Evolutionary conservation across 1,140 invertebrate species (phyloP), one percentile per base, ranked within the genome.

Genomic region (Saccostrea glomerata): DNA sequence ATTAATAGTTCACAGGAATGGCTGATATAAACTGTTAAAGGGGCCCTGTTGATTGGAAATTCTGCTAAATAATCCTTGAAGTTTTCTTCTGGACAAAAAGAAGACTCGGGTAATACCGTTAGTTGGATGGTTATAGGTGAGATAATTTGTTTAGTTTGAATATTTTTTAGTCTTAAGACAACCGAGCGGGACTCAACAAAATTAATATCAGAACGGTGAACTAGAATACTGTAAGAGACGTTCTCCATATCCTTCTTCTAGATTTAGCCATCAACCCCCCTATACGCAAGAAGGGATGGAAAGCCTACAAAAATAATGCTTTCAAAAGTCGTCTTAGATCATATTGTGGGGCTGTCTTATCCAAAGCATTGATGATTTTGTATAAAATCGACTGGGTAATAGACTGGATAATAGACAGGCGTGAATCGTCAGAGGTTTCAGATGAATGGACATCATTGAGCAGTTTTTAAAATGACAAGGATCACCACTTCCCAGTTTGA

Each of bases 261-360:
- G 13, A 7, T 56, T 56, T 56, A 7, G 55, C 6, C 6, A 56
- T 56, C 55, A 56, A 56, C 13, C 13, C 70, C 5, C 86, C 82
- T n/a, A n/a, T n/a, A n/a, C n/a, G n/a, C n/a, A n/a, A n/a, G n/a
- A n/a, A n/a, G n/a, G n/a, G n/a, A n/a, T 83, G 36, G 20, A 87
- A 87, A 36, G 86, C 86, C 4, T 83, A 5, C 12, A 87, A 15
- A 55, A n/a, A 60, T 77, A 87, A 83, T 11, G 86, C 25, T 12
- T 15, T 1, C 63, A 87, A 84, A 13, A 87, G 56, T 15, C 40
- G 1, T 47, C 86, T 40, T 4, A 47, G 17, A 58, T 40, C 40
- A 6, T 2, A 12, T 3, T 23, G 13, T 36, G 23, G 15, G 12
- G 83, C 54, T 66, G 70, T 84, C n/a, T 20, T 7, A 12, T 1